Percentiles rank a stretch among this genome's conserved stretches.
Conservation (phyloP, 2,113 vertebrate genomes). For the Amazona guildingii region DNA sequence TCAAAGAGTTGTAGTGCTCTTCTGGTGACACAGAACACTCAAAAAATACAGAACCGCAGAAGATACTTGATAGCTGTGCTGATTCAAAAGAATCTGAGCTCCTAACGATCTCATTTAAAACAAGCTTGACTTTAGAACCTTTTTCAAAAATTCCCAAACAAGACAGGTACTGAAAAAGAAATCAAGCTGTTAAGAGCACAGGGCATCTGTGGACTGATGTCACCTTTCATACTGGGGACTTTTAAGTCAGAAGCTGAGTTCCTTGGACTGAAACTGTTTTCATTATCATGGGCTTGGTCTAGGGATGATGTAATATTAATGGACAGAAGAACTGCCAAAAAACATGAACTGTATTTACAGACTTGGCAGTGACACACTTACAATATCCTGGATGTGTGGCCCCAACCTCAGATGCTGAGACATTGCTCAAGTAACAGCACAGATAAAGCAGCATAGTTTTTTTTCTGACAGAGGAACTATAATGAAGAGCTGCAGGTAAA, state of each 20-base stretch:
- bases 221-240: slow-evolving; percentile 6
- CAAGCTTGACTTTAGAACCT: neutral
- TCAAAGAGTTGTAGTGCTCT: neutral
- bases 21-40: neutral
- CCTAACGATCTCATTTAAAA: rapidly evolving
- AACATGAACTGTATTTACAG: slow-evolving; percentile 45
- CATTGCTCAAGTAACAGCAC: slow-evolving; percentile 7
- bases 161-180: neutral
- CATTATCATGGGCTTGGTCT: slow-evolving; percentile 38
- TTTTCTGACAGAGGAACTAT: slow-evolving; percentile 15
- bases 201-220: neutral
- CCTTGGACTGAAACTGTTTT: slow-evolving; percentile 33
- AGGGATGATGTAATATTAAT: slow-evolving; percentile 53
- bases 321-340: slow-evolving; percentile 49
- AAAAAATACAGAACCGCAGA: neutral
- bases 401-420: slow-evolving; percentile 8
- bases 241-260: slow-evolving; percentile 19
- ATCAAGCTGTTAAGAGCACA: neutral
- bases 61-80: neutral
- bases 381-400: slow-evolving; percentile 14
- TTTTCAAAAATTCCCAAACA: neutral
- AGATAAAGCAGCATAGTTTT: slow-evolving; percentile 9
- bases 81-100: neutral
- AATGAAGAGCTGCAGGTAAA: slow-evolving; percentile 28
- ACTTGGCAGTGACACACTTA: slow-evolving; percentile 43